Evolutionary conservation across 2,113 vertebrate genomes (phyloP).

Genomic region (Chionis minor): DNA sequence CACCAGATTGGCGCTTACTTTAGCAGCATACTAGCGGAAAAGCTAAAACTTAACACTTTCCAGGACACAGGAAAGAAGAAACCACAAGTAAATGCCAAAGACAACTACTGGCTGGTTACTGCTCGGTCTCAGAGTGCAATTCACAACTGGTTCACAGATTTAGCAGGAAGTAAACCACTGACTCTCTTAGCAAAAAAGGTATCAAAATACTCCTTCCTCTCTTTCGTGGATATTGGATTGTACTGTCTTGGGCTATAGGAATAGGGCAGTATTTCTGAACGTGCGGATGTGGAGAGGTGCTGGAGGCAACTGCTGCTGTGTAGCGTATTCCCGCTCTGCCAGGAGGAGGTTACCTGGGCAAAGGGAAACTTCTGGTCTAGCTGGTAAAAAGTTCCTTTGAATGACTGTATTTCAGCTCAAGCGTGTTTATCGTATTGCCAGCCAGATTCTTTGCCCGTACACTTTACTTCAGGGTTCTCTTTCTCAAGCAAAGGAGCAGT

Average conservation of each 20-base stretch:
- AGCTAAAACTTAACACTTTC: slow-evolving; percentile 82
- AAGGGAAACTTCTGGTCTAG: neutral
- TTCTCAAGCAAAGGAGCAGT: neutral
- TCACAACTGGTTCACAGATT: slow-evolving; percentile 81
- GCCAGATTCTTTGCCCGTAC: neutral
- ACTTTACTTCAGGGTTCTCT: neutral
- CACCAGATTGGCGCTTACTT: slow-evolving; percentile 80
- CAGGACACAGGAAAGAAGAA: slow-evolving; percentile 83
- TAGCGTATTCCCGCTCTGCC: neutral
- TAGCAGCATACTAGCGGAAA: slow-evolving; percentile 81
- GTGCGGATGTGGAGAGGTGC: neutral
- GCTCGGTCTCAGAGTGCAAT: slow-evolving; percentile 80
- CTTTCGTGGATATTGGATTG: neutral
- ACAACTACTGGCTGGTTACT: slow-evolving; percentile 83
- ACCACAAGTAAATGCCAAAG: slow-evolving; percentile 81
- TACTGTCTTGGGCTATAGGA: neutral
- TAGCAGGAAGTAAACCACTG: slow-evolving; percentile 80
- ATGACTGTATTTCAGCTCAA: neutral
- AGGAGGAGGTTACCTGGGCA: neutral
- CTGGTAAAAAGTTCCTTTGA: neutral
- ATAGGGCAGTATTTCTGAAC: neutral
- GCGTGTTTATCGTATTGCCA: neutral
- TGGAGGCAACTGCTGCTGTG: neutral
- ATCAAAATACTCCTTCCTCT: neutral
- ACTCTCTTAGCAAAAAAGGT: slow-evolving; percentile 81